Evolutionary conservation across 2,888 invertebrate genomes (phyloP).

Genomic region (Lagria hirta): DNA sequence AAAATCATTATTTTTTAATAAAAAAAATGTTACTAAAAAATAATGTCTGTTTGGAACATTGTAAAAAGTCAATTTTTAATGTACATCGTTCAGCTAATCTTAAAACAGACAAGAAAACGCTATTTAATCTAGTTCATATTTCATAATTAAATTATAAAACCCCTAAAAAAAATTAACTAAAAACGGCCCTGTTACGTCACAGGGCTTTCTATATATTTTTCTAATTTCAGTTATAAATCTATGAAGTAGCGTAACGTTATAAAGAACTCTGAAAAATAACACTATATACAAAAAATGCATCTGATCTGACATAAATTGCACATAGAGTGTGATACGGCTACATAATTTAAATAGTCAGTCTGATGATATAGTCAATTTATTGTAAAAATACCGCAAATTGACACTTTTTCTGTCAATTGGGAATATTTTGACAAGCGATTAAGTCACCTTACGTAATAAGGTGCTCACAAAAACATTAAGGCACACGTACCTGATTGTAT

Average conservation of each 20-base stretch:
- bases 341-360: constrained; percentile 16
- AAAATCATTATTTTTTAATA: constrained; percentile 30
- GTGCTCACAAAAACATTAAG: too few relatives aligned
- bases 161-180: constrained; percentile 8
- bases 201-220: constrained; percentile 1
- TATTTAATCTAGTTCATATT: constrained; percentile 2
- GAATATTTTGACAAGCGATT: too few relatives aligned
- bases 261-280: constrained; percentile 21
- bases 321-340: constrained; percentile 9
- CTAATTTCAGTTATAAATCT: constrained; percentile 12
- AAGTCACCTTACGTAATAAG: too few relatives aligned
- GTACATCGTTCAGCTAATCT: constrained; percentile 15
- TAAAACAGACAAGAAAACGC: constrained; percentile 20
- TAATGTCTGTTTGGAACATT: constrained; percentile 30
- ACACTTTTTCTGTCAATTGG: too few relatives aligned
- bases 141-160: constrained; percentile 6
- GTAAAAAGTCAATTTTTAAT: constrained; percentile 5
- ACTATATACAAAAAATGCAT: constrained; percentile 10
- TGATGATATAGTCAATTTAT: constrained; percentile 6
- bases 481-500: constrained; percentile 40
- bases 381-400: too few relatives aligned
- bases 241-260: constrained; percentile 11
- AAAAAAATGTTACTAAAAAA: constrained; percentile 25
- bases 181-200: constrained; percentile 5
- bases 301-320: constrained; percentile 14